These are phyloP conservation scores for Glaucidium brasilianum DNA, from an alignment of 2,113 vertebrate genomes.

Conservation along the genomic window DNA sequence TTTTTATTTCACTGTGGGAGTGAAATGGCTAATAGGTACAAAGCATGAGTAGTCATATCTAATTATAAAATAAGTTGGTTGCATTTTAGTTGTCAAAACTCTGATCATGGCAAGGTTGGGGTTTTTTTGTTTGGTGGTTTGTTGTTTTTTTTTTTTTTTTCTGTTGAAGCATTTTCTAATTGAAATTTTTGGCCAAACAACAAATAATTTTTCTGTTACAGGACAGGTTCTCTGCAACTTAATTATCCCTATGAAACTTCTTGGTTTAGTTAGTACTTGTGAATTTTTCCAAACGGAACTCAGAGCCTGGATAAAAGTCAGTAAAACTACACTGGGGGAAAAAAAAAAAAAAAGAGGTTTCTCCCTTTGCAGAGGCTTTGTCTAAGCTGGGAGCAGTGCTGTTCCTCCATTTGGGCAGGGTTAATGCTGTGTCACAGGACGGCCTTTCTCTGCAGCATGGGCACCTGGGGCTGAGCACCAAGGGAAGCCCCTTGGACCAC, in stretches of 20 bases:
- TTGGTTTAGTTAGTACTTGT: not conserved
- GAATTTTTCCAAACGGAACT: not conserved
- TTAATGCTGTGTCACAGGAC: rapidly evolving
- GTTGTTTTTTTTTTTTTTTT: not conserved
- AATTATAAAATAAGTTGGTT: not conserved
- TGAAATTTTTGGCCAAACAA: not conserved
- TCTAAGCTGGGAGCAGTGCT: rapidly evolving
- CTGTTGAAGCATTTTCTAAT: not conserved
- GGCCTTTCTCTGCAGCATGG: rapidly evolving
- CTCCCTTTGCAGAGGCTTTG: not conserved
- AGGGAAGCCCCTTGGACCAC: not conserved
- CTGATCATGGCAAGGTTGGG: not conserved
- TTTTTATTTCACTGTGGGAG: slow-evolving; percentile 49
- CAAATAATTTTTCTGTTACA: not conserved
- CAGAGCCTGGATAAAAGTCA: not conserved
- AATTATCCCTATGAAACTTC: not conserved
- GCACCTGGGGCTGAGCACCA: not conserved
- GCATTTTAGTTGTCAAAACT: not conserved
- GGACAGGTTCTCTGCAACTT: not conserved
- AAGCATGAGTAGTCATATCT: not conserved
- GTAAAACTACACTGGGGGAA: not conserved
- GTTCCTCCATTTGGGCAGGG: not conserved
- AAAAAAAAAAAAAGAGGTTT: not conserved
- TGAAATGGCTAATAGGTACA: slow-evolving; percentile 31
- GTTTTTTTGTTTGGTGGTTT: too few species aligned